phyloP scores from a whole-genome alignment of 2,113 vertebrate genomes.

The Excalfactoria chinensis region DNA sequence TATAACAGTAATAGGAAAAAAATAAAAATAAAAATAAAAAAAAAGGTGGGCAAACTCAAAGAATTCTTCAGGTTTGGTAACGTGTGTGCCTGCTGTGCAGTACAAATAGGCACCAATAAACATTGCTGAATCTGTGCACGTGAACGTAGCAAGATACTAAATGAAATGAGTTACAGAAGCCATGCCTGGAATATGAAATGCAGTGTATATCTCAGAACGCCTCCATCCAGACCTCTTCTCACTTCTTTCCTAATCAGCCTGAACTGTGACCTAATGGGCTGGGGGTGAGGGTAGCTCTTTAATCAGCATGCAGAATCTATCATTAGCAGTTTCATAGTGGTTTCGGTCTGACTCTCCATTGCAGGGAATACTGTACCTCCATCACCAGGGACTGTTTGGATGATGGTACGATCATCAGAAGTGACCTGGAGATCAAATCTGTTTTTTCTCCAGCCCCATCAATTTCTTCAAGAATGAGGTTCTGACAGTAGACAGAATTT shows the following conservation, averaged over 20 bases:
- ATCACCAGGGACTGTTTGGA: not conserved
- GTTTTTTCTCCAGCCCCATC: not conserved
- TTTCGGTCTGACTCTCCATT: not conserved
- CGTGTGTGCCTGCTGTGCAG: accelerated
- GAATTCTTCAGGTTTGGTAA: not conserved
- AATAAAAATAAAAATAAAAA: not conserved
- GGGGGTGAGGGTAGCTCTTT: not conserved
- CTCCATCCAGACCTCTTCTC: not conserved
- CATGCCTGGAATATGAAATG: not conserved
- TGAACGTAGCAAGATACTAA: not conserved
- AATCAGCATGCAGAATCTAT: not conserved
- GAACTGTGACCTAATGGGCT: not conserved
- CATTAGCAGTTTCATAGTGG: not conserved
- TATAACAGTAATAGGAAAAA: not conserved
- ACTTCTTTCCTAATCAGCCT: not conserved
- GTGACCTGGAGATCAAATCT: not conserved
- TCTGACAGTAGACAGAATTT: not conserved
- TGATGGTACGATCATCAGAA: not conserved
- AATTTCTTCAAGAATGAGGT: not conserved
- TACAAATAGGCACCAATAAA: not conserved
- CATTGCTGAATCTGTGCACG: not conserved
- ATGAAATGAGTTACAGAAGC: not conserved
- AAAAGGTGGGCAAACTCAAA: not conserved
- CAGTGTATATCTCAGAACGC: not conserved
- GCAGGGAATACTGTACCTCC: not conserved